Evolutionary conservation across 2,888 invertebrate species (phyloP), one percentile per base, ranked within the genome.

Genomic region (Drosophila ustulata): DNA sequence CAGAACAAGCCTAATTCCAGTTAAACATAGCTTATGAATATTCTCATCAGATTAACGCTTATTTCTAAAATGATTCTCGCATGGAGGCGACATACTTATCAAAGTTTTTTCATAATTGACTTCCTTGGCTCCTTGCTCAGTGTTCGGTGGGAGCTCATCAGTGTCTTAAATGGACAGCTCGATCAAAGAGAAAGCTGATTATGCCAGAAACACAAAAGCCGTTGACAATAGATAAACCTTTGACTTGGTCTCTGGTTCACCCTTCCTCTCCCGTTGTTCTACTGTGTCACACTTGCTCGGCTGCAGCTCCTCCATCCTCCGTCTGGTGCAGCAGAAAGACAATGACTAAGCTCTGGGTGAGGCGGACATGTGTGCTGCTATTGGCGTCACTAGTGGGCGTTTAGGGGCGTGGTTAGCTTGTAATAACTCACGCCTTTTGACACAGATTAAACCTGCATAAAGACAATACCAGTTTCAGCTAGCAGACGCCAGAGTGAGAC

Each of bases 351-450:
- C 52, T 56, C 43, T 49, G 49, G 59, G 51, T 39, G 39, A 47
- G 59, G 52, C 78, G 62, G 45, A 65, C 46, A 62, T 59, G 51
- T 64, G 53, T 55, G 62, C 26, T 39, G 26, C 55, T 63, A 52
- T 75, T 67, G 74, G 74, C 53, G 61, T 46, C 53, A 55, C 41
- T 58, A 43, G 32, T 66, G 71, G 68, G 71, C 65, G 82, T 67
- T 52, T 39, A 52, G 51, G 86, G 82, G 88, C 89, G 89, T 80
- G 81, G 75, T 56, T 64, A 69, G 82, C 72, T 89, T 85, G 89
- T 85, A 88, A 85, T 89, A 89, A 85, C 89, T 85, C 88, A 85
- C 88, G 89, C 88, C 85, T 85, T 88, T 85, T 85, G 89, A 89
- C 89, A 85, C 85, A 85, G 85, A 85, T 85, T 89, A 85, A 89